Conservation (phyloP, 2,113 vertebrate species). For the Balaenoptera acutorostrata region DNA sequence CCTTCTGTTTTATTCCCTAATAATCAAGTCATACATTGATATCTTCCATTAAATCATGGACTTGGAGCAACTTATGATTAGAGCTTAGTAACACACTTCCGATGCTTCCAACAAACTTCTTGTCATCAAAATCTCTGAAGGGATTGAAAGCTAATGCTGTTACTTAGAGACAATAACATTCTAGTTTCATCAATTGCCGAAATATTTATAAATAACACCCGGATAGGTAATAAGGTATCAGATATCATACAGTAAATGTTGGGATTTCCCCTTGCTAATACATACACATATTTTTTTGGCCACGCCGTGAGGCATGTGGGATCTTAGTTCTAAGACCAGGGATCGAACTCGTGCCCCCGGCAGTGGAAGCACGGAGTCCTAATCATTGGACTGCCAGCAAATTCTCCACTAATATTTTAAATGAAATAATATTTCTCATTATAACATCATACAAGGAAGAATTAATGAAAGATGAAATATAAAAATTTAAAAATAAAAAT, state of each 20-base stretch:
- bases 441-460: neutral
- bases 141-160: constrained; percentile 67
- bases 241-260: neutral
- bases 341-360: no score
- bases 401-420: neutral
- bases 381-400: no score
- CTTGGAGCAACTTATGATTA: neutral
- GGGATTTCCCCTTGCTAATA: neutral
- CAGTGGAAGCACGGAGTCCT: no score
- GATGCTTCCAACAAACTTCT: constrained; percentile 39
- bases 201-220: neutral
- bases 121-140: constrained; percentile 46
- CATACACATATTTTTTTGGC: no score
- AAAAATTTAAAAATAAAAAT: no score
- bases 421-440: neutral
- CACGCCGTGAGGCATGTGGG: no score
- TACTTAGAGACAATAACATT: constrained; percentile 53
- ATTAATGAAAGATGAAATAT: neutral
- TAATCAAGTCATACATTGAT: constrained; percentile 62
- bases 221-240: neutral
- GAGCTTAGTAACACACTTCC: constrained; percentile 54
- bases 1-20: neutral
- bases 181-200: neutral
- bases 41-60: constrained; percentile 51
- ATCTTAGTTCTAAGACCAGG: no score